phyloP scores from a whole-genome alignment of 2,113 vertebrate species.

The Puma concolor region DNA sequence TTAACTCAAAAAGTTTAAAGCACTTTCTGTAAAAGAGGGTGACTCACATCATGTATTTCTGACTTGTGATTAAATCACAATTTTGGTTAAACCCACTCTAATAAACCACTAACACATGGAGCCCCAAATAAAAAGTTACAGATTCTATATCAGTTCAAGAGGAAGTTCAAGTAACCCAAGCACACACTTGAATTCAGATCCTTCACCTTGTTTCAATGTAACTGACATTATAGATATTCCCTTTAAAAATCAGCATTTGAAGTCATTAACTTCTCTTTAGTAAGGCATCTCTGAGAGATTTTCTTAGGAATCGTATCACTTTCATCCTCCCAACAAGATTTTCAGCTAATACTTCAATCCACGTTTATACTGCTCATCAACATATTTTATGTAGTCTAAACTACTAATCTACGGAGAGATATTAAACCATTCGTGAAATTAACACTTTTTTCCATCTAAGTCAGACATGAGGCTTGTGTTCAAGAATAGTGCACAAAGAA shows the following conservation, averaged over 20 bases:
- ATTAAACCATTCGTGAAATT: conserved; percentile 61
- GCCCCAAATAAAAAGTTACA: neutral
- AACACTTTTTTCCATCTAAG: conserved; percentile 61
- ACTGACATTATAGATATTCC: neutral
- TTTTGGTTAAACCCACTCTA: conserved; percentile 59
- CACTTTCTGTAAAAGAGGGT: conserved; percentile 38
- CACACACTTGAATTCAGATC: conserved; percentile 12
- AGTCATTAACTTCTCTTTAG: conserved; percentile 18
- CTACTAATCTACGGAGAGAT: conserved; percentile 32
- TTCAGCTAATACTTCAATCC: neutral
- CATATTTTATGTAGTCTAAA: conserved; percentile 33
- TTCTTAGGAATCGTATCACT: neutral
- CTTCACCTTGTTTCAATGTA: neutral
- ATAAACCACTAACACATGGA: conserved; percentile 42
- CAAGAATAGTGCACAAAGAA: conserved; percentile 73
- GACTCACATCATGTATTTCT: conserved; percentile 39
- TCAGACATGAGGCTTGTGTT: conserved; percentile 55
- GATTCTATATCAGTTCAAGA: conserved; percentile 11
- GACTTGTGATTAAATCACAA: conserved; percentile 43
- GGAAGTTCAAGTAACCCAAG: conserved; percentile 9
- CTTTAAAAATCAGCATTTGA: conserved; percentile 9
- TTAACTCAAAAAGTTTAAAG: conserved; percentile 52
- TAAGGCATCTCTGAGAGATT: conserved; percentile 26
- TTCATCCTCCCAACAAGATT: conserved; percentile 18
- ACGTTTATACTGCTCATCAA: neutral